These are phyloP conservation scores for Coelogynopora nodosa DNA, from an alignment of 2,888 invertebrate genomes.

Conservation along the genomic window DNA sequence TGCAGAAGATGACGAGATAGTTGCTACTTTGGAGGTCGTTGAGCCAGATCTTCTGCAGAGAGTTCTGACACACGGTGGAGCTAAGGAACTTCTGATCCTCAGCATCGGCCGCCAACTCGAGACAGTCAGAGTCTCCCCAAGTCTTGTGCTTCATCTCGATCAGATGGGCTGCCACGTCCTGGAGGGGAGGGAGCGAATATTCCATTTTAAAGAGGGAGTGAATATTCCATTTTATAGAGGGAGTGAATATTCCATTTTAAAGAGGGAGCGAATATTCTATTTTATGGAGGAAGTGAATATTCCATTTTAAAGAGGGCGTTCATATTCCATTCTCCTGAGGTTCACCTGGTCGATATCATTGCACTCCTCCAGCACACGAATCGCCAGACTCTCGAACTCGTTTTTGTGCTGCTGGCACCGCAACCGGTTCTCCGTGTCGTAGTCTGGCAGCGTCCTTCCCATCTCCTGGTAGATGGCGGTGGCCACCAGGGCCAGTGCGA, in stretches of 20 bases:
- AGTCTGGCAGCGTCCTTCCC: conserved; percentile 51
- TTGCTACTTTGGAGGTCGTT: conserved; percentile 46
- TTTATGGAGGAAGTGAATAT: neutral
- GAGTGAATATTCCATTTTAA: neutral
- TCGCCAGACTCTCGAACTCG: conserved; percentile 60
- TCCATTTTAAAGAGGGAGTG: neutral
- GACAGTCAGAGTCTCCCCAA: conserved; percentile 59
- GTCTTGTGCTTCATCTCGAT: conserved; percentile 56
- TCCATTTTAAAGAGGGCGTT: neutral
- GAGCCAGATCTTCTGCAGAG: conserved; percentile 57
- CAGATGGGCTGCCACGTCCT: conserved; percentile 59
- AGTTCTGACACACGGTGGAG: conserved; percentile 57
- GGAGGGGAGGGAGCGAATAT: too few species aligned
- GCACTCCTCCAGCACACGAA: conserved; percentile 59
- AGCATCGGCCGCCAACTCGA: conserved; percentile 59
- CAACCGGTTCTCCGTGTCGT: conserved; percentile 52
- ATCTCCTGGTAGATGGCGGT: conserved; percentile 56
- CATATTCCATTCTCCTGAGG: too few species aligned
- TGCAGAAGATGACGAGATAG: conserved; percentile 35
- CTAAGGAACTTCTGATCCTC: conserved; percentile 54
- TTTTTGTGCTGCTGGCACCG: conserved; percentile 48
- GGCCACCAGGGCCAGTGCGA: conserved; percentile 58
- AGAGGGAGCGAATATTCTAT: neutral
- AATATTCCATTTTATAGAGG: neutral
- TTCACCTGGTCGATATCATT: conserved; percentile 49